Evolutionary conservation across 92 coral and sea anemone species (phyloP).

Genomic region (Porites divaricata): DNA sequence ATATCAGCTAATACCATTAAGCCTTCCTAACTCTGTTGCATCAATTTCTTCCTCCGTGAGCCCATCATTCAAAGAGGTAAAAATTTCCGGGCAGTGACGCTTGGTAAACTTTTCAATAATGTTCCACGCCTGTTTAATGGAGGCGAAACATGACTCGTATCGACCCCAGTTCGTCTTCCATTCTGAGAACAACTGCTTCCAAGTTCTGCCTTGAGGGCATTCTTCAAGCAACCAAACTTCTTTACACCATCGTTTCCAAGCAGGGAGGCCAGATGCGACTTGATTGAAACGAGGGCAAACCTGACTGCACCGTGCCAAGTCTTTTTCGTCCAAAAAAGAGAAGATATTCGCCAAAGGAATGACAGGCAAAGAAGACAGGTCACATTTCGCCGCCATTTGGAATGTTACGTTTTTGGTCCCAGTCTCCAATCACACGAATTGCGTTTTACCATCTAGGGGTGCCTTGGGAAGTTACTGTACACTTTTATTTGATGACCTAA

Average conservation of each 20-base stretch:
- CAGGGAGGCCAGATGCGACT: slow-evolving; percentile 64
- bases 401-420: not conserved
- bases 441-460: not conserved
- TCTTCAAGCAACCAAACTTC: slow-evolving; percentile 79
- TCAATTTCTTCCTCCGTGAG: slow-evolving; percentile 79
- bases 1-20: slow-evolving; percentile 70
- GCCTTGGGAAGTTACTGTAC: not conserved
- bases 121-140: slow-evolving; percentile 89
- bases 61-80: slow-evolving; percentile 79
- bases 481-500: not conserved
- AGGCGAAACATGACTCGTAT: slow-evolving; percentile 86
- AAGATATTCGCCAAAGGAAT: slow-evolving; percentile 81
- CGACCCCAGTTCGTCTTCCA: slow-evolving; percentile 78
- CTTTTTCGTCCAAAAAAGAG: slow-evolving; percentile 77
- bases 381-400: slow-evolving; percentile 72
- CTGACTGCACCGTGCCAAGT: slow-evolving; percentile 76
- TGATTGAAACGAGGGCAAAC: slow-evolving; percentile 79
- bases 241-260: slow-evolving; percentile 92
- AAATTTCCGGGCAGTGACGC: slow-evolving; percentile 73
- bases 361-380: slow-evolving; percentile 66
- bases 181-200: slow-evolving; percentile 75
- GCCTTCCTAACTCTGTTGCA: slow-evolving; percentile 57
- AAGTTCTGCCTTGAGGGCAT: slow-evolving; percentile 65
- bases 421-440: not conserved
- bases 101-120: slow-evolving; percentile 80